Evolutionary conservation across 1,140 invertebrate genomes (phyloP).

Genomic region (Drosophila persimilis): DNA sequence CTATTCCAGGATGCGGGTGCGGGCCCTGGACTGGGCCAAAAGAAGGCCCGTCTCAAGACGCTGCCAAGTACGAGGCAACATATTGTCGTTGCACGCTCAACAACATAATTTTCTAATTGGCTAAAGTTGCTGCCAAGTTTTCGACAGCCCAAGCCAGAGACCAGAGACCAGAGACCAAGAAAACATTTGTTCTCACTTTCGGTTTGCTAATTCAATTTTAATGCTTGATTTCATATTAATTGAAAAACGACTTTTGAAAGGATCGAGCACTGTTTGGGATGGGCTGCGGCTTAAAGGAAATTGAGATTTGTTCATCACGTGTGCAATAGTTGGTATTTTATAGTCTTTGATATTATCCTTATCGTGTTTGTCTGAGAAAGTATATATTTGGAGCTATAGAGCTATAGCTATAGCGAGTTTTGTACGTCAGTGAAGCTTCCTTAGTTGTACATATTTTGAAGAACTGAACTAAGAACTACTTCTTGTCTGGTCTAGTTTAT

Average conservation of each 20-base stretch:
- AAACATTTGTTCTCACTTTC: slow-evolving; percentile 61
- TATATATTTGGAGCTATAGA: too few species aligned
- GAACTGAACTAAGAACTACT: too few species aligned
- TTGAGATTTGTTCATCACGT: neutral
- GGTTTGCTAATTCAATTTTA: slow-evolving; percentile 82
- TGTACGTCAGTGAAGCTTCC: too few species aligned
- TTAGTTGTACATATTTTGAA: too few species aligned
- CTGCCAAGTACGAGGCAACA: slow-evolving; percentile 61
- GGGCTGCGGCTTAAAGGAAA: neutral
- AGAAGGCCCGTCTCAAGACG: slow-evolving; percentile 35
- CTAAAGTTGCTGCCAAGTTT: slow-evolving; percentile 74
- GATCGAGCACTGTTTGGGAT: neutral
- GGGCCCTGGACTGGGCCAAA: neutral
- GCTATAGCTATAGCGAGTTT: too few species aligned
- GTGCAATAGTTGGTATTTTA: too few species aligned
- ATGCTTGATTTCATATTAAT: slow-evolving; percentile 83
- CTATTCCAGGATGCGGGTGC: slow-evolving; percentile 43
- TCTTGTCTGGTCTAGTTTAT: too few species aligned
- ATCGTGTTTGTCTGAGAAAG: too few species aligned
- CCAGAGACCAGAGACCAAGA: slow-evolving; percentile 9
- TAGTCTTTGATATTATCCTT: too few species aligned
- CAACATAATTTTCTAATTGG: slow-evolving; percentile 78
- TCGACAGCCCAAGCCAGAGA: slow-evolving; percentile 13
- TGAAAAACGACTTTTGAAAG: slow-evolving; percentile 65
- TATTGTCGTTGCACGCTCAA: slow-evolving; percentile 64